Conservation (phyloP, 2,113 vertebrate genomes). For the Pteropus alecto region DNA sequence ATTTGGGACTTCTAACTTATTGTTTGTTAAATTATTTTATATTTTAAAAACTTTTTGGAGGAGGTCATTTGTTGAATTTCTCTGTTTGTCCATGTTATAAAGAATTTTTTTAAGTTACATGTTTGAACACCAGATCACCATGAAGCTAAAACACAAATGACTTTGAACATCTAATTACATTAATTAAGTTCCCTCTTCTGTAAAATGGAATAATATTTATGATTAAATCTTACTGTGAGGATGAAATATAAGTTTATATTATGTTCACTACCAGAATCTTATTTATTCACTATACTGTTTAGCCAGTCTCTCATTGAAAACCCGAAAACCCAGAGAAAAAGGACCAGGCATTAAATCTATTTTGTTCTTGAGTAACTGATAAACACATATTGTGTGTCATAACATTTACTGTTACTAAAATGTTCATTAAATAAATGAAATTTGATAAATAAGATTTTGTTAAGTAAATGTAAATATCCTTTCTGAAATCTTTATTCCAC, state of each 20-base stretch:
- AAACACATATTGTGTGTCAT: background rate
- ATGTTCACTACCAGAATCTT: background rate
- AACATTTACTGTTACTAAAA: background rate
- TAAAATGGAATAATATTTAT: background rate
- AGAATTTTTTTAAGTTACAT: background rate
- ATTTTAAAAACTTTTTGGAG: background rate
- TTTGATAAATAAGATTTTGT: background rate
- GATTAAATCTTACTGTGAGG: background rate
- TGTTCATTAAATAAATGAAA: background rate
- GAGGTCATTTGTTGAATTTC: background rate
- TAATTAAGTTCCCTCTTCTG: background rate
- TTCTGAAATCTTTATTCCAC: background rate
- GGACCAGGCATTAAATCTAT: background rate
- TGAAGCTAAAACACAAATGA: background rate
- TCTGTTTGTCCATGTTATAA: background rate
- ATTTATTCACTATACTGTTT: fast-evolving
- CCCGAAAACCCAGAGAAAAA: background rate
- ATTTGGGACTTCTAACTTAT: background rate
- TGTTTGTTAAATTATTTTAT: background rate
- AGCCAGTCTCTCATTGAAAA: background rate
- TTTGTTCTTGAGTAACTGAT: background rate
- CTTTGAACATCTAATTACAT: background rate
- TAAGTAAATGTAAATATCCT: background rate
- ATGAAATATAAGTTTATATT: background rate
- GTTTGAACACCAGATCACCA: background rate